phyloP scores from a whole-genome alignment of 2,797 vertebrate species.

The Lophius americanus region DNA sequence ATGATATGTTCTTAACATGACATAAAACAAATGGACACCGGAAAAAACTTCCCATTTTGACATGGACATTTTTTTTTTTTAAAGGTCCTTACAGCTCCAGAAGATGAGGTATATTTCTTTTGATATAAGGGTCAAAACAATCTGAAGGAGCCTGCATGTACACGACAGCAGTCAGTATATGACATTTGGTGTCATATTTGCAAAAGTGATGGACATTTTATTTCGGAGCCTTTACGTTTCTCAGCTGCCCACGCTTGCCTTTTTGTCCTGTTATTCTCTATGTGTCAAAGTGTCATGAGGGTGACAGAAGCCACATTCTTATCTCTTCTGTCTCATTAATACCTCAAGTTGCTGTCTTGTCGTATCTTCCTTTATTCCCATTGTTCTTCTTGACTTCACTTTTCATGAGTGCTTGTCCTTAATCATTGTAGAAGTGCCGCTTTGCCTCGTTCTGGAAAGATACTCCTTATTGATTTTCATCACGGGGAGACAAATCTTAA shows the following conservation, averaged over 20 bases:
- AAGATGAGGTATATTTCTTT: not conserved
- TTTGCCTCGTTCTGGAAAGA: too few relatives aligned
- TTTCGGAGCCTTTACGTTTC: conserved; percentile 36
- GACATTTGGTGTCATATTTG: conserved; percentile 18
- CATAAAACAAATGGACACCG: too few relatives aligned
- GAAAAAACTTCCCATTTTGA: not conserved
- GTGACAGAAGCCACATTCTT: conserved; percentile 39
- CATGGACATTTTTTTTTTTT: too few relatives aligned
- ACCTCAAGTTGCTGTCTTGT: conserved; percentile 22
- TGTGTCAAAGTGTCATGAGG: conserved; percentile 36
- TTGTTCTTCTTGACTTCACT: conserved; percentile 14
- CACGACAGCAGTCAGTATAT: conserved; percentile 14
- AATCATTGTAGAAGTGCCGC: too few relatives aligned
- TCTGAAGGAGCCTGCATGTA: conserved; percentile 3
- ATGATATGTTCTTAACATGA: too few relatives aligned
- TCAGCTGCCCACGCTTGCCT: conserved; percentile 12
- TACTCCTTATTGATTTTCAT: too few relatives aligned
- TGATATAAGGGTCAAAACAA: not conserved
- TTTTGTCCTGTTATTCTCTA: conserved; percentile 3
- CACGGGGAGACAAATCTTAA: too few relatives aligned
- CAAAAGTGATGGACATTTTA: conserved; percentile 51
- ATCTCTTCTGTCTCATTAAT: conserved; percentile 33
- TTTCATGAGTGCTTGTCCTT: too few relatives aligned
- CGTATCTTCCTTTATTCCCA: conserved; percentile 9
- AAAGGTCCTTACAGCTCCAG: not conserved